Conservation (phyloP, 2,888 invertebrate genomes). For the Netelia virgata region DNA sequence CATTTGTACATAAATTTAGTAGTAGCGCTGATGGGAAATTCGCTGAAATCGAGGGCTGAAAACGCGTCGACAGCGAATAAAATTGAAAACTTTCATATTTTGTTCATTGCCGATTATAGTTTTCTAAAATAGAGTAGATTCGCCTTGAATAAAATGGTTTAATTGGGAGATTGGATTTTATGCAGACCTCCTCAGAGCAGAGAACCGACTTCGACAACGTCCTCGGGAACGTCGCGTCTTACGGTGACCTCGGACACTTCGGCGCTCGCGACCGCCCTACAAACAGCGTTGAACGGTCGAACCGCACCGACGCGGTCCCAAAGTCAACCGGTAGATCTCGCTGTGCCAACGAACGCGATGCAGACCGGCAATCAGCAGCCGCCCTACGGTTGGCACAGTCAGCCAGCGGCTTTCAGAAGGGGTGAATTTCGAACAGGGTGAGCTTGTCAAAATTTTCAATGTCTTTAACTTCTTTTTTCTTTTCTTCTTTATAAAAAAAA, state of each 20-base stretch:
- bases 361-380: constrained; percentile 71
- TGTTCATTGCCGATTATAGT: neutral
- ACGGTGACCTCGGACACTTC: constrained; percentile 82
- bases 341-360: constrained; percentile 75
- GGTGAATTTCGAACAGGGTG: constrained; percentile 83
- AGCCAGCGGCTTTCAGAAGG: constrained; percentile 81
- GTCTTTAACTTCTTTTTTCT: neutral
- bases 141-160: too few species aligned
- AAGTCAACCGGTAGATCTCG: constrained; percentile 85
- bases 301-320: constrained; percentile 84
- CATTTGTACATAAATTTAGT: constrained; percentile 19
- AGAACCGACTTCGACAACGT: constrained; percentile 80
- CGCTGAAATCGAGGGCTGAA: constrained; percentile 20
- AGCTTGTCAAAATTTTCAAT: constrained; percentile 26
- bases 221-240: constrained; percentile 81
- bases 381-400: constrained; percentile 81
- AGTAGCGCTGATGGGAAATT: constrained; percentile 53
- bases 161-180: constrained; percentile 18
- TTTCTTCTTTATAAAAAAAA: neutral
- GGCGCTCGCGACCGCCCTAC: constrained; percentile 80
- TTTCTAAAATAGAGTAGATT: neutral
- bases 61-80: neutral
- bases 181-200: constrained; percentile 79
- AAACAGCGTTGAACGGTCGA: constrained; percentile 80
- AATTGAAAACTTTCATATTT: neutral